phyloP scores from a whole-genome alignment of 2,888 invertebrate genomes.

The Leucania comma region DNA sequence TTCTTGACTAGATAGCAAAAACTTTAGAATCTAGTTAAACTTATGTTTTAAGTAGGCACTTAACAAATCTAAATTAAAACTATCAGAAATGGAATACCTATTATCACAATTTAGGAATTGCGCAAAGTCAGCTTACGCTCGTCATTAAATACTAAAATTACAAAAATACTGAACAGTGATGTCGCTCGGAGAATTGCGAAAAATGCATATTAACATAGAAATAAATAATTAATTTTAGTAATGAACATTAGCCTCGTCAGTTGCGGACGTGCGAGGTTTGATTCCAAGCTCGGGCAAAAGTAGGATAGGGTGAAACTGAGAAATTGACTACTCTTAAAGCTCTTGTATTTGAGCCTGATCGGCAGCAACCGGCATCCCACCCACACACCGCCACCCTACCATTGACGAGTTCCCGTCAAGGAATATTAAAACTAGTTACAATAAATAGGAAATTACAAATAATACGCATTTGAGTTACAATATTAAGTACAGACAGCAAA shows the following conservation, averaged over 20 bases:
- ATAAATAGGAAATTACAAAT: slow-evolving; percentile 57
- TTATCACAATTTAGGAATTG: slow-evolving; percentile 90
- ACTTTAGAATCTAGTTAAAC: slow-evolving; percentile 61
- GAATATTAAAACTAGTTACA: slow-evolving; percentile 47
- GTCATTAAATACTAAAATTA: slow-evolving; percentile 55
- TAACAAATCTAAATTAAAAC: slow-evolving; percentile 40
- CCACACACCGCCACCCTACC: slow-evolving; percentile 6
- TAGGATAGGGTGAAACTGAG: slow-evolving; percentile 17
- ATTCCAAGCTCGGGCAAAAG: slow-evolving; percentile 15
- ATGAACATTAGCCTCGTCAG: slow-evolving; percentile 37
- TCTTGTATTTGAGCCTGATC: slow-evolving; percentile 1
- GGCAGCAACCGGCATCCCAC: neutral
- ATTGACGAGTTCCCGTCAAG: slow-evolving; percentile 12
- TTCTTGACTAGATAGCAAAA: slow-evolving; percentile 77
- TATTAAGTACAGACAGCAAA: slow-evolving; percentile 70
- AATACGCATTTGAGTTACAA: slow-evolving; percentile 61
- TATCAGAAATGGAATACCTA: slow-evolving; percentile 80
- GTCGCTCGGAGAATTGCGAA: slow-evolving; percentile 42
- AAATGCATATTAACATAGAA: slow-evolving; percentile 54
- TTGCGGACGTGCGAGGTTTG: slow-evolving; percentile 55
- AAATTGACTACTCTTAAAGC: slow-evolving; percentile 12
- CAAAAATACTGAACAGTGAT: slow-evolving; percentile 62
- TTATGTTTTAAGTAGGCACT: slow-evolving; percentile 69
- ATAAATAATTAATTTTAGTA: slow-evolving; percentile 40
- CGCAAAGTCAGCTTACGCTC: slow-evolving; percentile 76